Conservation (phyloP, 2,888 invertebrate species). For the Epiperipatus broadwayi region DNA sequence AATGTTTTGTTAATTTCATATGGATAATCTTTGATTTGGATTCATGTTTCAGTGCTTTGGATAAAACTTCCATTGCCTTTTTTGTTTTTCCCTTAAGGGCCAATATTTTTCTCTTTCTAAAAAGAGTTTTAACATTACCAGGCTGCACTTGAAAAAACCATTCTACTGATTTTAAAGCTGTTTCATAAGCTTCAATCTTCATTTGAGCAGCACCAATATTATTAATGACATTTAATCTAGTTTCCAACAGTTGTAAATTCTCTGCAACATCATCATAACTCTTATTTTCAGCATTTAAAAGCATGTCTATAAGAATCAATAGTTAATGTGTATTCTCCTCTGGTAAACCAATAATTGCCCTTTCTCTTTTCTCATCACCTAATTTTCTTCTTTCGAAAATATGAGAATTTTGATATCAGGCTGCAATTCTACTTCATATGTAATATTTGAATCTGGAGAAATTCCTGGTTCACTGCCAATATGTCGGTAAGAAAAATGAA, state of each 20-base stretch:
- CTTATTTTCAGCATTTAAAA: no score
- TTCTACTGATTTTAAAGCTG: slow-evolving; percentile 61
- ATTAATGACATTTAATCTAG: slow-evolving; percentile 63
- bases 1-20: no score
- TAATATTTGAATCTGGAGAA: slow-evolving; percentile 43
- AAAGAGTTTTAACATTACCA: slow-evolving; percentile 70
- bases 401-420: slow-evolving; percentile 41
- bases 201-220: slow-evolving; percentile 82
- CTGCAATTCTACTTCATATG: slow-evolving; percentile 53
- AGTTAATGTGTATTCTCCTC: slow-evolving; percentile 57
- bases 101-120: slow-evolving; percentile 57
- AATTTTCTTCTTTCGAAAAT: slow-evolving; percentile 47
- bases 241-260: slow-evolving; percentile 50
- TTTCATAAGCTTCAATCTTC: slow-evolving; percentile 59
- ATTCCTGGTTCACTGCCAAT: slow-evolving; percentile 45
- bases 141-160: slow-evolving; percentile 65
- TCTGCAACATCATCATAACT: slow-evolving; percentile 31
- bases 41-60: slow-evolving; percentile 41
- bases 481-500: slow-evolving; percentile 64
- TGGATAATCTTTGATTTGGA: slow-evolving; percentile 44
- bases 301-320: slow-evolving; percentile 69
- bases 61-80: slow-evolving; percentile 45
- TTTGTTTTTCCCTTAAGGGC: slow-evolving; percentile 46
- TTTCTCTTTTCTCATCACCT: slow-evolving; percentile 62
- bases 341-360: slow-evolving; percentile 75